Evolutionary conservation across 2,888 invertebrate species (phyloP).

Genomic region (Trissolcus brochymenae): DNA sequence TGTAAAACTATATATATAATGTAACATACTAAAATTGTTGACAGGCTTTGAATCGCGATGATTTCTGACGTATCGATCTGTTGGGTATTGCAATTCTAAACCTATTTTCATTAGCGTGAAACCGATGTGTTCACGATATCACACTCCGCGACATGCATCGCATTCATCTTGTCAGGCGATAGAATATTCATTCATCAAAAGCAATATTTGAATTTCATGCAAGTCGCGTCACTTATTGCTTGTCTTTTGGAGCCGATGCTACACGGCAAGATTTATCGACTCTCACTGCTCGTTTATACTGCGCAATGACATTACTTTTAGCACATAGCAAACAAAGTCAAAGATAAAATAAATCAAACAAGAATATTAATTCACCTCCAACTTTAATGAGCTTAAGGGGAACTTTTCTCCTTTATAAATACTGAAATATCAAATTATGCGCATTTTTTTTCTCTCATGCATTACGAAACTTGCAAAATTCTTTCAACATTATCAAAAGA

Average conservation of each 20-base stretch:
- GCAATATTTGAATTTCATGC: conserved; percentile 49
- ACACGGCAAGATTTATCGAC: conserved; percentile 26
- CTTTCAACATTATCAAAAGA: too few species aligned
- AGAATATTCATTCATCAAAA: conserved; percentile 51
- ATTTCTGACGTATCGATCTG: conserved; percentile 39
- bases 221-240: conserved; percentile 40
- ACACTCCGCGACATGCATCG: conserved; percentile 19
- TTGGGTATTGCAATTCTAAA: conserved; percentile 37
- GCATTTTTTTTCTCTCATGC: too few species aligned
- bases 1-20: too few species aligned
- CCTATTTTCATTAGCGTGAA: conserved; percentile 38
- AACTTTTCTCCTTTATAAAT: too few species aligned
- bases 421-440: too few species aligned
- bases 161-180: conserved; percentile 33
- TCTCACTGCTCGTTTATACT: conserved; percentile 8
- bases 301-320: not conserved
- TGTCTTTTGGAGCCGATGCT: conserved; percentile 16
- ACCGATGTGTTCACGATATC: conserved; percentile 11
- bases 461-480: too few species aligned
- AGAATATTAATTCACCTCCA: not conserved
- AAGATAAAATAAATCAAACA: not conserved
- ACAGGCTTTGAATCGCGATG: conserved; percentile 11
- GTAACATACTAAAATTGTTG: too few species aligned
- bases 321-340: not conserved
- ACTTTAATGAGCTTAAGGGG: not conserved